A percentile compares a stretch with the other conserved stretches of the same genome.
These are phyloP conservation scores for Enteromius treurensis DNA, from an alignment of 2,797 vertebrate genomes.

Conservation along the genomic window DNA sequence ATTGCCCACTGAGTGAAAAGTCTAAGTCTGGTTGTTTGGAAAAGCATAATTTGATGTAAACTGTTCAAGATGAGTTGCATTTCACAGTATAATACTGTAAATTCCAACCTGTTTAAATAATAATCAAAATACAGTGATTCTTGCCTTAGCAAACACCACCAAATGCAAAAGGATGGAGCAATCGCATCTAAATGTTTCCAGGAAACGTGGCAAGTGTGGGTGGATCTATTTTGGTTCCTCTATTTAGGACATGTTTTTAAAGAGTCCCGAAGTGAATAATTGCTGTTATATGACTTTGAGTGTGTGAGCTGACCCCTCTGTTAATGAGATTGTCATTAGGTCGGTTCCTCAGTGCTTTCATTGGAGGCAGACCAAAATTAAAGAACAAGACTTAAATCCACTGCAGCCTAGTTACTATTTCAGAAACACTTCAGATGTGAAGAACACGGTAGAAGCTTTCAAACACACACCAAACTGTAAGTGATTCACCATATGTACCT, in stretches of 20 bases:
- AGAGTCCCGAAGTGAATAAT: conserved; percentile 45
- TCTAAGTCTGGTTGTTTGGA: neutral
- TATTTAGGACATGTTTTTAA: conserved; percentile 48
- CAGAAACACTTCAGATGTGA: conserved; percentile 53
- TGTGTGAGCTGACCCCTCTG: conserved; percentile 47
- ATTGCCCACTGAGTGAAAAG: neutral
- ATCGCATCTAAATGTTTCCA: conserved; percentile 5
- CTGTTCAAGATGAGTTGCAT: neutral
- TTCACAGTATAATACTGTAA: neutral
- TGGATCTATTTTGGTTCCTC: conserved; percentile 54
- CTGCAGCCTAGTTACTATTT: conserved; percentile 76
- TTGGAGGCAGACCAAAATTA: conserved; percentile 32
- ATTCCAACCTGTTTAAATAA: neutral
- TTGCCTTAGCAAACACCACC: neutral
- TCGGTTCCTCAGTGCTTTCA: conserved; percentile 49
- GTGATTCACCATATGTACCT: neutral
- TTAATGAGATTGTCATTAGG: conserved; percentile 58
- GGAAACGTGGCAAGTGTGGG: conserved; percentile 30
- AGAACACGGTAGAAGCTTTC: conserved; percentile 25
- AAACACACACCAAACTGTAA: neutral
- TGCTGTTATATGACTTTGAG: conserved; percentile 40
- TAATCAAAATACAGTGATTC: neutral
- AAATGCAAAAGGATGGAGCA: conserved; percentile 10
- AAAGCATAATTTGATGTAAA: neutral
- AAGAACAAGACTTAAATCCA: conserved; percentile 50